These are phyloP conservation scores for Magallana ariakensis DNA, from an alignment of 1,140 invertebrate genomes.

Conservation along the genomic window DNA sequence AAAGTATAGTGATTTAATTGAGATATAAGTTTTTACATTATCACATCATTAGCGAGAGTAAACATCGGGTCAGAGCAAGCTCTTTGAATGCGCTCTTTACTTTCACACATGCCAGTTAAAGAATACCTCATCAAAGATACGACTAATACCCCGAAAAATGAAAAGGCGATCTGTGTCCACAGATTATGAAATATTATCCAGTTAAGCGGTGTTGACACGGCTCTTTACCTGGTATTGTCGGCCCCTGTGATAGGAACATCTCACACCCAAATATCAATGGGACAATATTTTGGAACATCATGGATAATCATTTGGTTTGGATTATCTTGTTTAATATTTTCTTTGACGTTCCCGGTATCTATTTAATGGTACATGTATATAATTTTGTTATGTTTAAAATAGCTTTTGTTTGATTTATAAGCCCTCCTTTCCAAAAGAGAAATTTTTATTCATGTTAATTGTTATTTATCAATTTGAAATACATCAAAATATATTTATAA, in stretches of 20 bases:
- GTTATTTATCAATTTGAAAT: no score
- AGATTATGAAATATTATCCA: constrained; percentile 18
- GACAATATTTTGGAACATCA: not conserved
- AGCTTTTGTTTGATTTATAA: no score
- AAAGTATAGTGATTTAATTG: constrained; percentile 1
- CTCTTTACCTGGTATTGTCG: not conserved
- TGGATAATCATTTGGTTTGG: no score
- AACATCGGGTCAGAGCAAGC: not conserved
- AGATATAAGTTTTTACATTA: constrained; percentile 33
- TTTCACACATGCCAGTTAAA: constrained; percentile 6
- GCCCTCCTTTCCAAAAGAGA: no score
- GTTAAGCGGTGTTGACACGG: not conserved
- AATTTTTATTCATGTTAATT: no score
- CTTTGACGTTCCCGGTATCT: no score
- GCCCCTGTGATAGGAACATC: not conserved
- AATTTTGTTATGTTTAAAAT: no score
- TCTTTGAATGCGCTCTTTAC: constrained; percentile 9
- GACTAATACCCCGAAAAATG: constrained; percentile 12
- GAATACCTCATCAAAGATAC: constrained; percentile 10
- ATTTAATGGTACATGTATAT: no score
- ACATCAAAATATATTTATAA: no score
- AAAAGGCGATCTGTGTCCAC: constrained; percentile 7
- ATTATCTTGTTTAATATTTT: no score
- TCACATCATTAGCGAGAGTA: constrained; percentile 20
- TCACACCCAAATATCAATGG: not conserved